A percentile compares a stretch with the other conserved stretches of the same genome.
Conservation (phyloP, 2,888 invertebrate genomes). For the Mycalesis mineus region DNA sequence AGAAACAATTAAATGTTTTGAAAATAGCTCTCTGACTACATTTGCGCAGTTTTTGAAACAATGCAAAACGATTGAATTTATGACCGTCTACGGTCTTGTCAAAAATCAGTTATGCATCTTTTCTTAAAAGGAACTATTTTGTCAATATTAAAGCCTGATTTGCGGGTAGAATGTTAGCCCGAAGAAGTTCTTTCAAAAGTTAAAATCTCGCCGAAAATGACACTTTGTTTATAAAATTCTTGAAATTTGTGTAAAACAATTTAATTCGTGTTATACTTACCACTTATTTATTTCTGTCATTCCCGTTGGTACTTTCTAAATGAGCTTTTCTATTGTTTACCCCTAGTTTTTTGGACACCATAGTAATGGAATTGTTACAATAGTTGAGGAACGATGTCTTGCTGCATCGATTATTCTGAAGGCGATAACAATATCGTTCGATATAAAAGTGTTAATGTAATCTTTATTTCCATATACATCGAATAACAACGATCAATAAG, state of each 20-base stretch:
- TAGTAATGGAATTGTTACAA: neutral
- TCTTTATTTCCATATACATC: constrained; percentile 24
- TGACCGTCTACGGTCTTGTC: too few species aligned
- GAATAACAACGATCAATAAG: constrained; percentile 29
- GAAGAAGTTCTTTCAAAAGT: too few species aligned
- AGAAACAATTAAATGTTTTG: neutral
- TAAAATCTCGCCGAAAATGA: too few species aligned
- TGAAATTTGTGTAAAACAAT: too few species aligned
- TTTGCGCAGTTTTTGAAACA: neutral
- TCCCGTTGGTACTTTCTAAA: neutral
- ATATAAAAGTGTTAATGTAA: constrained; percentile 12
- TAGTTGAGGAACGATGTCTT: constrained; percentile 1
- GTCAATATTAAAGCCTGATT: too few species aligned
- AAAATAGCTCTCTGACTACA: neutral
- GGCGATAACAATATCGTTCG: constrained; percentile 7
- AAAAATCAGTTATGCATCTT: too few species aligned
- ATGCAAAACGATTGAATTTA: too few species aligned
- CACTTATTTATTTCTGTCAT: neutral
- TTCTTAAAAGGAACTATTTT: too few species aligned
- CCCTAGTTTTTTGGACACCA: neutral
- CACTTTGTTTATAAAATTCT: too few species aligned
- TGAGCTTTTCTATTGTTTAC: neutral
- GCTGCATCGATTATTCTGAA: constrained; percentile 10
- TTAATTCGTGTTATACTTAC: too few species aligned
- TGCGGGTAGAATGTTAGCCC: too few species aligned